Evolutionary conservation across 2,113 vertebrate genomes (phyloP), one percentile per base, ranked within the genome.

Genomic region (Tonatia bakeri): DNA sequence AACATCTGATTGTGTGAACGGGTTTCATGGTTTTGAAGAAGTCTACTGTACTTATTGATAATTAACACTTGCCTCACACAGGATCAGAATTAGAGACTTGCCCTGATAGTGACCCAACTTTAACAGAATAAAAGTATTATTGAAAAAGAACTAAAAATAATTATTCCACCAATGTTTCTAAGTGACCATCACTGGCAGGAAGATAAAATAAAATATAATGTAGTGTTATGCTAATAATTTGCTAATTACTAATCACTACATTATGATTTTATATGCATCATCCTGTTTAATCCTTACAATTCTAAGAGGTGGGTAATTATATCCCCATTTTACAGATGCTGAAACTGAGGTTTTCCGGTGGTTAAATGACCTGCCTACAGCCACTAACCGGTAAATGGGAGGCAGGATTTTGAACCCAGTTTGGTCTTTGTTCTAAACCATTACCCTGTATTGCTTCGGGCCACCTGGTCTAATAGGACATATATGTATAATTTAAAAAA

Each of bases 301-400:
- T 70, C 65, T 65, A 87, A 82, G 43, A 87, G 12, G 33, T 70
- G 26, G 20, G 13, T 86, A 33, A 59, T 79, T 50, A 79, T 64
- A 95, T 33, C 14, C 82, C 91, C 93, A 93, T 97, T 96, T 94
- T 87, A 96, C 88, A 97, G 94, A 96, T 76, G 20, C 40, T 92
- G 50, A 65, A 94, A 72, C 67, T 92, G 88, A 94, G 93, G 19
- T 26, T 91, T 79, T 93, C 40, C n/a, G 8, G 43, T 24, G 36
- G 31, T 72, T 90, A 87, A 91, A 43, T 54, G 83, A 85, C 33
- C 28, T 88, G 40, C 22, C 26, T 89, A 59, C 38, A 20, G 20
- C 9, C 22, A 65, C 38, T 45, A 70, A 54, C 2, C 47, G 75
- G 45, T n/a, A 85, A 94, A 56, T 40, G 69, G 17, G 7, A 65